Evolutionary conservation across 2,888 invertebrate species (phyloP).

Genomic region (Himalopsyche kuldschensis): DNA sequence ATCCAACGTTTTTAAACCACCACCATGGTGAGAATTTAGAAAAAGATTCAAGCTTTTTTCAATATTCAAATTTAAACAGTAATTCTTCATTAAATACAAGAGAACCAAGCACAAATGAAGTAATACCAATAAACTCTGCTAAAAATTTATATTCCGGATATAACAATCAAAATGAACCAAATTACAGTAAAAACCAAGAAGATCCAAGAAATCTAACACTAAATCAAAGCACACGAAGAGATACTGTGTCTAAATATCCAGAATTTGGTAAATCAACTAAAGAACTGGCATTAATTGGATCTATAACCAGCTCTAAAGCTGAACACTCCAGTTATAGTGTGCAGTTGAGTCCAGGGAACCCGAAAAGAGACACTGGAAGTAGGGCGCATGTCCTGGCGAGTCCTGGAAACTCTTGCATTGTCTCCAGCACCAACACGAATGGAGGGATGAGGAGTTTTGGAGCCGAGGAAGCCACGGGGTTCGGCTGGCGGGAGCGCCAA

Average conservation of each 20-base stretch:
- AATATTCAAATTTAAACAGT: not conserved
- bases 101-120: not conserved
- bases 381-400: constrained; percentile 27
- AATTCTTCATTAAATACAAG: not conserved
- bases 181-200: not conserved
- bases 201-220: not conserved
- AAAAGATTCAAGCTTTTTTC: not conserved
- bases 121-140: not conserved
- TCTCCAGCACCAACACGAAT: constrained; percentile 34
- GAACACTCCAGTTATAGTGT: not conserved
- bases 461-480: not conserved
- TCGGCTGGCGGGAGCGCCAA: not conserved
- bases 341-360: not conserved
- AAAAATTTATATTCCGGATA: not conserved
- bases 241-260: not conserved
- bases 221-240: not conserved
- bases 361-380: constrained; percentile 11
- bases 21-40: not conserved
- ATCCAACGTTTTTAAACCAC: not conserved
- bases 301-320: not conserved
- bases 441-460: constrained; percentile 11
- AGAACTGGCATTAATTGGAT: not conserved
- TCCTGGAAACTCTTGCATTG: constrained; percentile 37
- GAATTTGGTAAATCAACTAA: not conserved
- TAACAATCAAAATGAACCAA: not conserved